These are phyloP conservation scores for Omphaloscelis lunosa DNA, from an alignment of 2,888 invertebrate genomes.

Conservation along the genomic window DNA sequence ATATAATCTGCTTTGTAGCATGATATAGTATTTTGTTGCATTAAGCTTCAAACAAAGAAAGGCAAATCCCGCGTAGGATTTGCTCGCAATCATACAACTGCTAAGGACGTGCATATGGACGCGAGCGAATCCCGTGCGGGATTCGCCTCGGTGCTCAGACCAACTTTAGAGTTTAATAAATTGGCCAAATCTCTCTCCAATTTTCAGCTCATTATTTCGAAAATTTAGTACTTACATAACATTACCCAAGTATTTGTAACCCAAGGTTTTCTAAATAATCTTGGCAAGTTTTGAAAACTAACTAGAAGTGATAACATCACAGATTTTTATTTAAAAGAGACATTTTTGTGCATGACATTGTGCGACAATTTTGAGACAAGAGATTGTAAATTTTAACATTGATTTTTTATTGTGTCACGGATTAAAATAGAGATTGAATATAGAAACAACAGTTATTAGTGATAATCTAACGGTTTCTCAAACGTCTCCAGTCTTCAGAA, in stretches of 20 bases:
- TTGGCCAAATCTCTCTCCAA: constrained; percentile 7
- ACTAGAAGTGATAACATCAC: constrained; percentile 41
- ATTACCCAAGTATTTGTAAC: constrained; percentile 29
- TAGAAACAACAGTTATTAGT: constrained; percentile 62
- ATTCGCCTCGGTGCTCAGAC: background rate
- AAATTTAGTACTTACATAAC: constrained; percentile 46
- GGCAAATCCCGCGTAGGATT: no score
- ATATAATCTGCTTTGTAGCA: background rate
- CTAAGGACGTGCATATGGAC: no score
- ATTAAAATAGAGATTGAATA: constrained; percentile 62
- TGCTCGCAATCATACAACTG: background rate
- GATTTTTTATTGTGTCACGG: constrained; percentile 29
- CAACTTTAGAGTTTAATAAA: background rate
- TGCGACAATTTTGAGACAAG: constrained; percentile 53
- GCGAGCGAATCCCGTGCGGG: no score
- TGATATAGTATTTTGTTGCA: background rate
- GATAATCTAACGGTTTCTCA: constrained; percentile 51
- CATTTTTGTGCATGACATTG: constrained; percentile 63
- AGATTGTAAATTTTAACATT: constrained; percentile 43
- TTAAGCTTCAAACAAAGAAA: background rate
- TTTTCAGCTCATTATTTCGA: constrained; percentile 10
- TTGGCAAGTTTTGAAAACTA: constrained; percentile 39
- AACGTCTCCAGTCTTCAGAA: constrained; percentile 19
- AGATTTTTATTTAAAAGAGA: constrained; percentile 42
- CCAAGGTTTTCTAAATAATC: constrained; percentile 9